Evolutionary conservation across 2,888 invertebrate genomes (phyloP).

Genomic region (Cyclophora albipunctata): DNA sequence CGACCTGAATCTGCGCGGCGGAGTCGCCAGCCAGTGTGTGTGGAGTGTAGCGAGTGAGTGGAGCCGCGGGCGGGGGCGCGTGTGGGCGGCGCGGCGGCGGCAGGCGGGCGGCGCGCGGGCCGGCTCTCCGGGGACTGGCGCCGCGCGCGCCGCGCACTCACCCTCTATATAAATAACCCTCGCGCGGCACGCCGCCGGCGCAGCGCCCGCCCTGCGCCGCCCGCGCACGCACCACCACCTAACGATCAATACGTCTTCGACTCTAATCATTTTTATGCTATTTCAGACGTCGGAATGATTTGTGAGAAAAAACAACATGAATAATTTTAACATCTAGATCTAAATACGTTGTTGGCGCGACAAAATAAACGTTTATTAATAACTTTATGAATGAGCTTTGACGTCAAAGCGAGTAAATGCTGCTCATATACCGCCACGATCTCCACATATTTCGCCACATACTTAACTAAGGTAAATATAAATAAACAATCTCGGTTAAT

Average conservation of each 20-base stretch:
- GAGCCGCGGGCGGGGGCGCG: conserved; percentile 1
- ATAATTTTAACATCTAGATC: conserved; percentile 21
- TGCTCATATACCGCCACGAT: conserved; percentile 11
- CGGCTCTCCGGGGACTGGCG: conserved; percentile 64
- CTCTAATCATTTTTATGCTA: conserved; percentile 12
- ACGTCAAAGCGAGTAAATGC: conserved; percentile 44
- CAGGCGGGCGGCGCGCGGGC: conserved; percentile 47
- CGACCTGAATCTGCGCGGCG: conserved; percentile 66
- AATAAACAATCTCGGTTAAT: conserved; percentile 14
- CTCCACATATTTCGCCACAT: conserved; percentile 4
- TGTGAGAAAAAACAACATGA: conserved; percentile 26
- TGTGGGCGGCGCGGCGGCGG: conserved; percentile 27
- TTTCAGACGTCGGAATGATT: conserved; percentile 27
- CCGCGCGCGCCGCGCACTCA: conserved; percentile 36
- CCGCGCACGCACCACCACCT: background rate
- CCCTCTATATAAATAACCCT: conserved; percentile 59
- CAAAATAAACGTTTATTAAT: conserved; percentile 27
- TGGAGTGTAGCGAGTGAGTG: background rate
- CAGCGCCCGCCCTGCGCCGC: background rate
- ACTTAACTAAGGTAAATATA: conserved; percentile 4
- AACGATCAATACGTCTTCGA: conserved; percentile 6
- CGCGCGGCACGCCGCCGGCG: conserved; percentile 14
- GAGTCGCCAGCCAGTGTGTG: conserved; percentile 27
- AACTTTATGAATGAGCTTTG: conserved; percentile 62
- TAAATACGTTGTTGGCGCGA: conserved; percentile 39